phyloP scores from a whole-genome alignment of 2,113 vertebrate genomes.

The Chamaea fasciata region DNA sequence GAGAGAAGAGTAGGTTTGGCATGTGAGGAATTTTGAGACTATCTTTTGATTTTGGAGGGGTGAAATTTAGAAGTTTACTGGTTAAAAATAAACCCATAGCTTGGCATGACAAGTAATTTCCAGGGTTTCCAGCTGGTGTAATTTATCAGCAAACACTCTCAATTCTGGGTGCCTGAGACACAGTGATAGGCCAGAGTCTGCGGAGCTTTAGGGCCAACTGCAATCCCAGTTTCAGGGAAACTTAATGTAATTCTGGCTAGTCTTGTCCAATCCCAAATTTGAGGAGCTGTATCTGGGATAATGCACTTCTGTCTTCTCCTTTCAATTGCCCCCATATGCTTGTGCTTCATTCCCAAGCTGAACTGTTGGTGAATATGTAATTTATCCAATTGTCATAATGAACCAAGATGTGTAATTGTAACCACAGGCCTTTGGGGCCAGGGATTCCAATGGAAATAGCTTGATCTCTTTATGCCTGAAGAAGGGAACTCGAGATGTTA shows the following conservation, averaged over 20 bases:
- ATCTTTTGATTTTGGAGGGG: background rate
- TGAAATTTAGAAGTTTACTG: background rate
- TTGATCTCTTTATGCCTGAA: background rate
- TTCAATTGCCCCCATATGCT: background rate
- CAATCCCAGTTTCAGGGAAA: background rate
- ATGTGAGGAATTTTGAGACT: background rate
- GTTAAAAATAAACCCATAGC: background rate
- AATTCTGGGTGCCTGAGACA: background rate
- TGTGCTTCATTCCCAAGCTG: background rate
- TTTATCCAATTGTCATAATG: background rate
- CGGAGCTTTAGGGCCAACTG: background rate
- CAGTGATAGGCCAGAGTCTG: background rate
- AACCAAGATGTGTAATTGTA: background rate
- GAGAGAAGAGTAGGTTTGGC: background rate
- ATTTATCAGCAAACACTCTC: background rate
- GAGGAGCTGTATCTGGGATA: background rate
- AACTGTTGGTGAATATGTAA: background rate
- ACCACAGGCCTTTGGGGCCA: background rate
- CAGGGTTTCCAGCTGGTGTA: background rate
- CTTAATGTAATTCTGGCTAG: background rate
- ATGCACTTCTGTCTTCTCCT: background rate
- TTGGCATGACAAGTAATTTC: background rate
- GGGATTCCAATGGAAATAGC: background rate
- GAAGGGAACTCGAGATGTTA: background rate
- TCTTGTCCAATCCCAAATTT: background rate